phyloP scores from a whole-genome alignment of 2,888 invertebrate genomes.

The Caenorhabditis sp. region DNA sequence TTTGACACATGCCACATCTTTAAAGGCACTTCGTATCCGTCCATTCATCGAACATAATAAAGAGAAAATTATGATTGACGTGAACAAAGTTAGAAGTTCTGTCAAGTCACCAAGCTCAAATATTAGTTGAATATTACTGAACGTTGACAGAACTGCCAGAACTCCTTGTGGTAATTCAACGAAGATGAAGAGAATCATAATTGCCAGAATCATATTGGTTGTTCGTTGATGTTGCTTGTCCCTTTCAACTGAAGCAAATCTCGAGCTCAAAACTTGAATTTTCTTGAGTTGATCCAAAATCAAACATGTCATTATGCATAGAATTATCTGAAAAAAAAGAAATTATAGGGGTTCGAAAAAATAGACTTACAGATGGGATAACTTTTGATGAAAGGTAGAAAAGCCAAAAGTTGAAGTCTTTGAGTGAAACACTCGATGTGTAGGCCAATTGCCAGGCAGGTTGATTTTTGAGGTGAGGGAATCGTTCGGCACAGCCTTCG shows the following conservation, averaged over 20 bases:
- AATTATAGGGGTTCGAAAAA: too few species aligned
- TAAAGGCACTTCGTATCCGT: slow-evolving; percentile 48
- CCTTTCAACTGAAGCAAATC: slow-evolving; percentile 58
- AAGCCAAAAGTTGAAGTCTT: slow-evolving; percentile 63
- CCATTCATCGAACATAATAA: slow-evolving; percentile 65
- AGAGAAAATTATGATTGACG: slow-evolving; percentile 64
- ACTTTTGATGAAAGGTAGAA: slow-evolving; percentile 55
- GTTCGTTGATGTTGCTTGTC: slow-evolving; percentile 65
- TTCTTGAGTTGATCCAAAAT: slow-evolving; percentile 59
- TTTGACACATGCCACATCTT: slow-evolving; percentile 41
- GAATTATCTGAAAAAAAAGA: slow-evolving; percentile 59
- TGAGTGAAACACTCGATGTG: slow-evolving; percentile 41
- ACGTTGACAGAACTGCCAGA: slow-evolving; percentile 55
- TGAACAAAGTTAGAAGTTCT: slow-evolving; percentile 64
- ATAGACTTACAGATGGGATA: slow-evolving; percentile 51
- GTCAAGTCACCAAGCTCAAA: slow-evolving; percentile 55
- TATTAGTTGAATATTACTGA: slow-evolving; percentile 42
- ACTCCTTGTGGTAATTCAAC: slow-evolving; percentile 67
- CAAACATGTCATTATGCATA: slow-evolving; percentile 63
- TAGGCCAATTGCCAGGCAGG: slow-evolving; percentile 57
- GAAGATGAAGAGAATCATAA: slow-evolving; percentile 66
- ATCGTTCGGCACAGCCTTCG: slow-evolving; percentile 52
- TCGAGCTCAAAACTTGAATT: slow-evolving; percentile 54
- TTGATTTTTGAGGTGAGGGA: slow-evolving; percentile 43
- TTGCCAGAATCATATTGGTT: slow-evolving; percentile 65